Base-by-base conservation (phyloP, 92 coral and sea anemone species). In the Porites rus region DNA sequence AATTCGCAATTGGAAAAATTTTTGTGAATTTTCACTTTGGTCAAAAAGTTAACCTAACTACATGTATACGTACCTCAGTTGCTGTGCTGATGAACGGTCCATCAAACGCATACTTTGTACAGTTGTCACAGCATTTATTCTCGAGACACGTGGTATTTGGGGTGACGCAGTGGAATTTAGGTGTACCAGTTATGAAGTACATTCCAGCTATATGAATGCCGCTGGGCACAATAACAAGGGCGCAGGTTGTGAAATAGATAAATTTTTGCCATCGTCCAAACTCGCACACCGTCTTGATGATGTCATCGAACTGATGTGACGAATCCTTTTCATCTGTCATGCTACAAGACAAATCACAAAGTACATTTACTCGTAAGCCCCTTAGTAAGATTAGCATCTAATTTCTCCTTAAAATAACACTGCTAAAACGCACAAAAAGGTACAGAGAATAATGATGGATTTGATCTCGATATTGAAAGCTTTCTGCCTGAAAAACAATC, bases 71-170 rank as follows among this genome's bases (percentile, higher is more conserved):
- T 84, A 89, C 92, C 83, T 89, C 88, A n/a, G 85, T 81, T 22
- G 77, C 88, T 22, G 76, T 77, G 75, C 88, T 89, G 16, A 72
- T 77, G 16, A 89, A 83, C 6, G 92, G 85, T 3, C 92, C 88
- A 59, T 89, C 88, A 76, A 89, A 89, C 18, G 54, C 22, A 69
- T 84, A 89, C 1, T 43, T 54, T 6, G 88, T 83, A 51, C 92
- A 89, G 69, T 89, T 84, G 54, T 84, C 88, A 28, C 92, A 78
- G 28, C 88, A 83, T 76, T 83, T 84, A 24, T 25, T 78, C 18
- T 82, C 84, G 12, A 59, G 76, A 38, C 88, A 78, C 12, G 88
- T 83, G 16, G 78, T 63, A 65, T 89, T 89, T 38, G 78, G 78
- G 5, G 70, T 63, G 31, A 11, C 54, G 38, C 82, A 77, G 17